Evolutionary conservation across 64 coral and sea anemone species (phyloP), one percentile per base, ranked within the genome.

Genomic region (Pachyseris speciosa): DNA sequence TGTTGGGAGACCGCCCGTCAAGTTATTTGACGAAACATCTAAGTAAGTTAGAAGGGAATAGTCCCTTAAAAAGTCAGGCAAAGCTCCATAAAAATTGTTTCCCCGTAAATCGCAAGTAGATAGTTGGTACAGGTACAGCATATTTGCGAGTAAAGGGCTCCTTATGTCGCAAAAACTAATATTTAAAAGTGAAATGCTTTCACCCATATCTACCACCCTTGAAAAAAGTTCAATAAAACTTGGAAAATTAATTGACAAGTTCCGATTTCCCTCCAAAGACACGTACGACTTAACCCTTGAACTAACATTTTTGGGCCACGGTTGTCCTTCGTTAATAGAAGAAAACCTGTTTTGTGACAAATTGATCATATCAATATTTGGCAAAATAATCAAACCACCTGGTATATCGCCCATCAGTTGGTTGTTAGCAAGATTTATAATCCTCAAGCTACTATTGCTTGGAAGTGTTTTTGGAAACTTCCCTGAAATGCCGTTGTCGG

Each of bases 181-280:
- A 66, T 89, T 89, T n/a, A 89, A 22, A 58, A 78, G 65, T 11
- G 72, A 42, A 2, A 63, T 60, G 9, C 70, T 73, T 0, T 9
- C 9, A 17, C 1, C 27, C 33, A 78, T 53, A 27, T 44, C 53
- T 16, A 44, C 37, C 6, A 22, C 17, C 4, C 22, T 24, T 9
- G 19, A 4, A 34, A 77, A 77, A 47, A 87, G 36, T 26, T 39
- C 33, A 0, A 74, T 0, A 17, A 78, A 89, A 11, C 86, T 78
- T 64, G 57, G 15, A 78, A 89, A 66, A 34, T 89, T 61, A 13
- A 89, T 89, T 75, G 55, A 39, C 57, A 89, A 78, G 17, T 89
- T 89, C 22, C 72, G 28, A 64, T 89, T 89, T 7, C 59, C 86
- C 11, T 72, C 86, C 8, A 89, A 41, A 13, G 86, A 89, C 8